These are phyloP conservation scores for Ectemnius continuus DNA, from an alignment of 2,888 invertebrate genomes.

Conservation along the genomic window DNA sequence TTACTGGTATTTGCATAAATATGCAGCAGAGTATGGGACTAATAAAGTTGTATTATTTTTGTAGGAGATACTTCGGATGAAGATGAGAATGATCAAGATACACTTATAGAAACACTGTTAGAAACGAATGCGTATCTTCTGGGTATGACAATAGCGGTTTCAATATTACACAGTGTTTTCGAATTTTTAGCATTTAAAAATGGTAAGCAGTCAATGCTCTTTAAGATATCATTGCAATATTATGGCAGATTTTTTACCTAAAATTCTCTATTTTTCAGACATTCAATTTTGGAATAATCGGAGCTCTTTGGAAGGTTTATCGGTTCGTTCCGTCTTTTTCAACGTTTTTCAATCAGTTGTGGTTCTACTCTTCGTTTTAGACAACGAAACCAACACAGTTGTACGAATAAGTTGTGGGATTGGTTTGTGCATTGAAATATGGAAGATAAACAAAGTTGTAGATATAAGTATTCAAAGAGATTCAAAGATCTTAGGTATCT, in stretches of 20 bases:
- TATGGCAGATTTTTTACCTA: not conserved
- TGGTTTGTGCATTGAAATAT: slow-evolving; percentile 96
- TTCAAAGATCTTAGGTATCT: slow-evolving; percentile 85
- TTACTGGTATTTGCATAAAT: not conserved
- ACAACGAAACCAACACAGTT: slow-evolving; percentile 98
- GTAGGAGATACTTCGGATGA: slow-evolving; percentile 84
- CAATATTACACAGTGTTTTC: slow-evolving; percentile 97
- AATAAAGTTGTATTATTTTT: slow-evolving; percentile 18
- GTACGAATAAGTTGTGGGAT: slow-evolving; percentile 96
- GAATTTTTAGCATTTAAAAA: slow-evolving; percentile 99
- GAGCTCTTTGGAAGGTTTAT: slow-evolving; percentile 97
- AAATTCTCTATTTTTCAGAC: slow-evolving; percentile 79
- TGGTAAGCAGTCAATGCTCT: slow-evolving; percentile 79
- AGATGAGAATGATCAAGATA: slow-evolving; percentile 92
- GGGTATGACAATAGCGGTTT: slow-evolving; percentile 93
- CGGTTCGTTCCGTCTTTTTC: slow-evolving; percentile 98
- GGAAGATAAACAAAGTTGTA: slow-evolving; percentile 99
- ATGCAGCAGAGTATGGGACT: not conserved
- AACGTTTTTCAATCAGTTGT: slow-evolving; percentile 98
- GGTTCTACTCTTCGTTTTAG: slow-evolving; percentile 96
- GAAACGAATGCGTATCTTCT: slow-evolving; percentile 98
- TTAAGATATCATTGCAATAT: not conserved
- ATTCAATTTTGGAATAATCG: slow-evolving; percentile 99
- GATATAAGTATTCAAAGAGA: slow-evolving; percentile 90
- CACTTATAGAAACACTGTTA: slow-evolving; percentile 94